Conservation (phyloP, 2,113 vertebrate species). For the Malurus cyaneus region DNA sequence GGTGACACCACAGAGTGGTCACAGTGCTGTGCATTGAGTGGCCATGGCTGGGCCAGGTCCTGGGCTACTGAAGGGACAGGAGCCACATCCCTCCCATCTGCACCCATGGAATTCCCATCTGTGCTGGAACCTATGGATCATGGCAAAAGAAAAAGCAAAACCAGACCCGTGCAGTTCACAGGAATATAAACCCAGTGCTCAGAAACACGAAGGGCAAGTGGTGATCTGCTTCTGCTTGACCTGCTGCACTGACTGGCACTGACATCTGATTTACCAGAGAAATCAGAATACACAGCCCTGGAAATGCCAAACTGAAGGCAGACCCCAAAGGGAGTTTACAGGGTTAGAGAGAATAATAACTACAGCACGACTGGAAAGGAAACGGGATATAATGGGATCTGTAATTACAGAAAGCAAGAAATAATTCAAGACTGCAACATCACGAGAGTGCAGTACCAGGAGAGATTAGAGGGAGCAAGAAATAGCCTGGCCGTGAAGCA, state of each 20-base stretch:
- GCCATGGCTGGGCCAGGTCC: background rate
- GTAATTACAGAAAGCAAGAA: slow-evolving; percentile 50
- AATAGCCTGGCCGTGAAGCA: background rate
- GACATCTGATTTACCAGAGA: background rate
- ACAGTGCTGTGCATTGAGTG: rapidly evolving
- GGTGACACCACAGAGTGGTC: background rate
- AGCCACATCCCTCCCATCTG: background rate
- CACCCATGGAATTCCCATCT: background rate
- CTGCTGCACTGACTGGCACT: background rate
- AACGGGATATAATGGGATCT: background rate
- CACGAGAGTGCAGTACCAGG: slow-evolving; percentile 4
- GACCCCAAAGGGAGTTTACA: background rate
- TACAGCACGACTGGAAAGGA: background rate
- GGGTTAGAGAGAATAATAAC: slow-evolving; percentile 38
- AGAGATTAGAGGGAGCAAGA: slow-evolving; percentile 22
- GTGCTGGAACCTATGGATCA: rapidly evolving
- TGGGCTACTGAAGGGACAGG: too few species aligned
- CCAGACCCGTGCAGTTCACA: rapidly evolving
- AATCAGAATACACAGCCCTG: background rate
- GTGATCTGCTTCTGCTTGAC: background rate
- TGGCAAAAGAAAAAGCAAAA: background rate
- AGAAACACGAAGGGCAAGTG: background rate
- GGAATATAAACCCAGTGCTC: background rate
- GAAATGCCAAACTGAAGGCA: background rate
- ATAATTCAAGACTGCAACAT: slow-evolving; percentile 15